phyloP scores from a whole-genome alignment of 2,888 invertebrate genomes.

The Meganola albula region DNA sequence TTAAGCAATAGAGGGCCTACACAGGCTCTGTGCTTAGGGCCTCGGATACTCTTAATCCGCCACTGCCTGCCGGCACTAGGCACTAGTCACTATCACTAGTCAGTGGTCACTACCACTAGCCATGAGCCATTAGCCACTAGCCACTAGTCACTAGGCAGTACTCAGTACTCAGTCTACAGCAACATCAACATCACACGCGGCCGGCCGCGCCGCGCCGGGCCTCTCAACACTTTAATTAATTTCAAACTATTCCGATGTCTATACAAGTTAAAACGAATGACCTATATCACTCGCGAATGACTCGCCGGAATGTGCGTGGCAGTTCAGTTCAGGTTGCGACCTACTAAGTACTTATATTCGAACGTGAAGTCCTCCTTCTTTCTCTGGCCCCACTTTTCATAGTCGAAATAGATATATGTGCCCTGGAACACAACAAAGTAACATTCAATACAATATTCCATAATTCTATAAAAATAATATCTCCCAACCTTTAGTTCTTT shows the following conservation, averaged over 20 bases:
- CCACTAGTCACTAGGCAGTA: too few relatives aligned
- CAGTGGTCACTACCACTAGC: too few relatives aligned
- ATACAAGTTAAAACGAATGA: conserved; percentile 61
- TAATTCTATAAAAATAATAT: too few relatives aligned
- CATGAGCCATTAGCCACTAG: too few relatives aligned
- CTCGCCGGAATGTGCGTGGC: conserved; percentile 2
- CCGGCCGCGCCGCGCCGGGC: conserved; percentile 34
- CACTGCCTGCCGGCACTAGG: conserved; percentile 6
- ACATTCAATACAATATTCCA: too few relatives aligned
- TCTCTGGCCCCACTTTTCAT: conserved; percentile 99
- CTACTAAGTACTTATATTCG: conserved; percentile 99
- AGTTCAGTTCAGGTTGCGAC: conserved; percentile 96
- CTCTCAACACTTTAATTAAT: conserved; percentile 48
- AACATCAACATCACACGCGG: conserved; percentile 31
- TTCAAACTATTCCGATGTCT: conserved; percentile 58
- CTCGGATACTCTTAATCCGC: too few relatives aligned
- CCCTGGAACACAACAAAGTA: conserved; percentile 89
- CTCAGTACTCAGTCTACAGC: conserved; percentile 32
- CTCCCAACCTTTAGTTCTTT: too few relatives aligned
- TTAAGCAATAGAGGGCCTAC: too few relatives aligned
- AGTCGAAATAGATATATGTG: conserved; percentile 99
- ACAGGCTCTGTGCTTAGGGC: too few relatives aligned
- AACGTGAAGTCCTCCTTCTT: conserved; percentile 99
- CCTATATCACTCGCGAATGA: conserved; percentile 36
- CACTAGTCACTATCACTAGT: conserved; percentile 7